Percentiles rank a stretch among this genome's conserved stretches.
Conservation (phyloP, 2,888 invertebrate genomes). For the Tuta absoluta region DNA sequence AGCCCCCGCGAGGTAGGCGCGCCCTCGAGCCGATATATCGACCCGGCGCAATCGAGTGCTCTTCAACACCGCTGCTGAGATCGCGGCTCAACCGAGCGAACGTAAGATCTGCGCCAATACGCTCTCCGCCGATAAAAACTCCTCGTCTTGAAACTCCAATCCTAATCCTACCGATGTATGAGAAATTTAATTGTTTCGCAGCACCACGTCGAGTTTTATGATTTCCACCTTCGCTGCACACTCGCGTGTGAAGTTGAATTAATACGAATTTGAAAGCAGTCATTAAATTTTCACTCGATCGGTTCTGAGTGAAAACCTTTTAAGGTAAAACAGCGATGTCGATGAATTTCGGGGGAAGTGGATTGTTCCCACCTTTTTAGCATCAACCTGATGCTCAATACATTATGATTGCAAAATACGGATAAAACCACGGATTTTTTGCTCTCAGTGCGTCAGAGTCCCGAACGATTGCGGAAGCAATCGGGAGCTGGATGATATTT, state of each 20-base stretch:
- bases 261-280: slow-evolving; percentile 73
- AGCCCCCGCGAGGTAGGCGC: slow-evolving; percentile 71
- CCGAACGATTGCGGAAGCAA: slow-evolving; percentile 37
- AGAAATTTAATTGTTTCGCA: slow-evolving; percentile 76
- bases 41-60: slow-evolving; percentile 59
- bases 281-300: slow-evolving; percentile 77
- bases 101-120: slow-evolving; percentile 62
- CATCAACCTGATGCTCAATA: slow-evolving; percentile 8
- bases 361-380: slow-evolving; percentile 53
- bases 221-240: slow-evolving; percentile 59
- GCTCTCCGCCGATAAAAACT: slow-evolving; percentile 47
- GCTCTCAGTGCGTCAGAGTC: slow-evolving; percentile 30
- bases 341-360: slow-evolving; percentile 54
- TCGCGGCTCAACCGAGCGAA: slow-evolving; percentile 65
- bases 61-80: slow-evolving; percentile 62
- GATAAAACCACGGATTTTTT: slow-evolving; percentile 21
- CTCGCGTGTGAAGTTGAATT: slow-evolving; percentile 65
- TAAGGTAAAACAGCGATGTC: slow-evolving; percentile 68
- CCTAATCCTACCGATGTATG: slow-evolving; percentile 68
- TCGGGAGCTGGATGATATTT: slow-evolving; percentile 45
- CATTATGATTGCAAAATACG: slow-evolving; percentile 20
- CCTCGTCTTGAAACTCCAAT: slow-evolving; percentile 54
- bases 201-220: slow-evolving; percentile 66
- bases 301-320: slow-evolving; percentile 71
- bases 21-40: slow-evolving; percentile 68